phyloP scores from a whole-genome alignment of 1,140 invertebrate genomes.

The Battus philenor region DNA sequence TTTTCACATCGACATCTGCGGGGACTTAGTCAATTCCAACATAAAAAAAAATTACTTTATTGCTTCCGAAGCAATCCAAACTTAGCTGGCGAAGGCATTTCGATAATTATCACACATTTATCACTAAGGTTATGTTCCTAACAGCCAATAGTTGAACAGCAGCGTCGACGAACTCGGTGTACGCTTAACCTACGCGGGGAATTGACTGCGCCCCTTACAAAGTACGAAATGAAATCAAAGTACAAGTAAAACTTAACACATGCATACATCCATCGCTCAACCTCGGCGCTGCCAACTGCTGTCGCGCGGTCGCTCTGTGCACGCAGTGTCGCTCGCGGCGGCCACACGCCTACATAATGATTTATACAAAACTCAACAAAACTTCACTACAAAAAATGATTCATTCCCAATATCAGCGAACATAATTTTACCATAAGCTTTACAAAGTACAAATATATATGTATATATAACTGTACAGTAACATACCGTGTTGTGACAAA shows the following conservation, averaged over 20 bases:
- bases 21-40: slow-evolving; percentile 62
- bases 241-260: slow-evolving; percentile 51
- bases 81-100: slow-evolving; percentile 34
- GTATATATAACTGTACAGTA: slow-evolving; percentile 44
- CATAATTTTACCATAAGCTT: slow-evolving; percentile 55
- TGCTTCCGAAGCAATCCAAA: slow-evolving; percentile 57
- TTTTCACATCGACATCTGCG: slow-evolving; percentile 52
- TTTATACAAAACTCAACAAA: slow-evolving; percentile 28
- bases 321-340: background rate
- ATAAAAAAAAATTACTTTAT: slow-evolving; percentile 22
- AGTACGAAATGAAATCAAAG: slow-evolving; percentile 46
- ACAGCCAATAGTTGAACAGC: slow-evolving; percentile 38
- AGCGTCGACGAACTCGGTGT: slow-evolving; percentile 35
- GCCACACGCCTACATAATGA: slow-evolving; percentile 5
- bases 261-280: slow-evolving; percentile 54
- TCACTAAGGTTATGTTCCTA: slow-evolving; percentile 43
- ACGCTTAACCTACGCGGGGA: slow-evolving; percentile 27
- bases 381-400: slow-evolving; percentile 25
- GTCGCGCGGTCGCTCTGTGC: background rate
- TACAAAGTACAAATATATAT: slow-evolving; percentile 55
- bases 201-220: slow-evolving; percentile 32
- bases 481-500: slow-evolving; percentile 52
- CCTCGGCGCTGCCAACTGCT: slow-evolving; percentile 13
- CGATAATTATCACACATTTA: slow-evolving; percentile 61
- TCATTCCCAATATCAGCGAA: slow-evolving; percentile 36